phyloP scores from a whole-genome alignment of 1,140 invertebrate genomes.

The Euura saliciscinereae region DNA sequence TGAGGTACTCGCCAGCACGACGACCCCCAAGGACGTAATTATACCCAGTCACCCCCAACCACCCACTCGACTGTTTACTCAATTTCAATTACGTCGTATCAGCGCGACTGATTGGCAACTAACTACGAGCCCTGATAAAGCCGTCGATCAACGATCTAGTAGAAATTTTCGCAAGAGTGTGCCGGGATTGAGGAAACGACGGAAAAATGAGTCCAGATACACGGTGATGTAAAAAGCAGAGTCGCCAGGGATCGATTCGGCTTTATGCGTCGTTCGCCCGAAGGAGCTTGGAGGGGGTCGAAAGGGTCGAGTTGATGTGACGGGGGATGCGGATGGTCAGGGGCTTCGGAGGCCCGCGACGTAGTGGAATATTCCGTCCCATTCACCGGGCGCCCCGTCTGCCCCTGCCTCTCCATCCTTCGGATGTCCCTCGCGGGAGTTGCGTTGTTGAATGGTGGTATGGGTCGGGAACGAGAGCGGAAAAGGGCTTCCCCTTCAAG shows the following conservation, averaged over 20 bases:
- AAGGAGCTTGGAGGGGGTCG: neutral
- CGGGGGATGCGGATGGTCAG: neutral
- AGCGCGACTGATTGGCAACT: neutral
- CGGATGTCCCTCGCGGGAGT: neutral
- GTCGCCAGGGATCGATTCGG: neutral
- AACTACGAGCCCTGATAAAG: neutral
- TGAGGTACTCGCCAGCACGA: neutral
- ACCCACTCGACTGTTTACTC: neutral
- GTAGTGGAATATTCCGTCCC: neutral
- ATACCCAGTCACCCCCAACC: neutral
- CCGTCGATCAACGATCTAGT: no score
- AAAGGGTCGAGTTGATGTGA: neutral
- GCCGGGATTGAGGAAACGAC: neutral
- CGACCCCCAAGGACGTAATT: slow-evolving; percentile 1
- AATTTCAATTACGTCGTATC: neutral
- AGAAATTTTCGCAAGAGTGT: neutral
- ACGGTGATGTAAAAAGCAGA: neutral
- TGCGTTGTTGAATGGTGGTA: neutral
- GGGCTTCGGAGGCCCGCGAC: neutral
- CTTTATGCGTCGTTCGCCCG: neutral
- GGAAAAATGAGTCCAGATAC: neutral
- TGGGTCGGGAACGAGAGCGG: neutral
- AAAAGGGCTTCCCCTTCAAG: slow-evolving; percentile 5
- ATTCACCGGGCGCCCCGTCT: neutral
- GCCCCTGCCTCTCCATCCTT: neutral